These are phyloP conservation scores for Raja brachyura DNA, from an alignment of 2,113 vertebrate species.

Conservation along the genomic window DNA sequence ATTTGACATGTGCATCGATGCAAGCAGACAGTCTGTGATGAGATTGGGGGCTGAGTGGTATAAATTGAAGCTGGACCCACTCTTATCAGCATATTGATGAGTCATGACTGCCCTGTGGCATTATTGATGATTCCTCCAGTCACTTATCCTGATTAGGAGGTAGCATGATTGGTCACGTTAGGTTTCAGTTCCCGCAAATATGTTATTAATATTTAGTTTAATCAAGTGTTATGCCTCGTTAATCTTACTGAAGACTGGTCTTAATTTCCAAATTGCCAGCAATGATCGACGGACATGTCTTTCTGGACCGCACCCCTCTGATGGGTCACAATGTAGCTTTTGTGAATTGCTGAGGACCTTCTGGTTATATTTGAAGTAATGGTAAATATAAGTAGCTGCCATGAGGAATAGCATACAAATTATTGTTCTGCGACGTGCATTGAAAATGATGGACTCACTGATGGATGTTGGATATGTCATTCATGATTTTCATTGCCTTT, in stretches of 20 bases:
- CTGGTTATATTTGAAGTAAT: neutral
- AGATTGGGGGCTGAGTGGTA: neutral
- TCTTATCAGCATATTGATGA: neutral
- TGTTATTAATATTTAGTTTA: neutral
- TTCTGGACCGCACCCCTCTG: neutral
- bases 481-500: neutral
- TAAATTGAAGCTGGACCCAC: neutral
- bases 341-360: neutral
- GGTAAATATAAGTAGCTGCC: neutral
- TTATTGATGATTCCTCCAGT: neutral
- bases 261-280: neutral
- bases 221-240: neutral
- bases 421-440: neutral
- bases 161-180: neutral
- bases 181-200: neutral
- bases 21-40: neutral
- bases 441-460: neutral
- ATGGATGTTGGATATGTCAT: neutral
- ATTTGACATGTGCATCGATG: neutral
- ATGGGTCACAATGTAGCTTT: neutral
- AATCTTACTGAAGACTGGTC: neutral
- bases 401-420: neutral
- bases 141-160: neutral
- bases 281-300: neutral
- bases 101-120: neutral